Base-by-base conservation (phyloP, 1,140 invertebrate species). In the Cepaea nemoralis region DNA sequence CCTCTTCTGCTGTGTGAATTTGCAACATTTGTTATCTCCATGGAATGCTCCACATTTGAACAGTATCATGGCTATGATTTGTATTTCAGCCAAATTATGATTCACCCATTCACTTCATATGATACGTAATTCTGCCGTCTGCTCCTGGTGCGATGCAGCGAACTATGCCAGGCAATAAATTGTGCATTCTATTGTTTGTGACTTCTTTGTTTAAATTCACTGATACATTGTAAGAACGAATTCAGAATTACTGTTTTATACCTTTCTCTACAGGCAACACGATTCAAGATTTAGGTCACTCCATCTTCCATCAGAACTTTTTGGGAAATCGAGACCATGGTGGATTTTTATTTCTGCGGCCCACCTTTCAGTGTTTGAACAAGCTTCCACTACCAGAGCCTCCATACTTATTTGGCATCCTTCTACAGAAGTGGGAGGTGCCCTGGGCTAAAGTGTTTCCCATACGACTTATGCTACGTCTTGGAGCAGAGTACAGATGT, bases 391-490 rank as follows among this genome's bases (percentile, higher is more conserved):
- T 96, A 73, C 96, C 96, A 0, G 92, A 94, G 27, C 93, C 95
- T 76, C 96, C 96, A 0, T 97, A 94, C 89, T 90, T 97, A 31
- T 94, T 97, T 84, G 96, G 94, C 0, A 93, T 97, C 82, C 93
- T 97, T 48, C 94, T 97, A 66, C 96, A 97, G 87, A 95, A 94
- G 93, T 96, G 95, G 94, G 96, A 97, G 92, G 94, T 95, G 33
- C 95, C 95, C 0, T 96, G 96, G 96, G 96, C 95, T 0, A 95
- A 95, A 92, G 93, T 97, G 40, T 96, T 97, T 88, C 95, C 95
- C 24, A 91, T 97, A 19, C 92, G 95, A n/a, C 91, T 96, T 22
- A 93, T 97, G 81, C 90, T 97, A 63, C 93, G 96, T 75, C 91
- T 97, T 35, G 96, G 96, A 10, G 95, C 96, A 2, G 95, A 97